Percentiles rank a stretch among this genome's conserved stretches.
These are phyloP conservation scores for Datnioides undecimradiatus DNA, from an alignment of 2,113 vertebrate genomes.

Conservation along the genomic window DNA sequence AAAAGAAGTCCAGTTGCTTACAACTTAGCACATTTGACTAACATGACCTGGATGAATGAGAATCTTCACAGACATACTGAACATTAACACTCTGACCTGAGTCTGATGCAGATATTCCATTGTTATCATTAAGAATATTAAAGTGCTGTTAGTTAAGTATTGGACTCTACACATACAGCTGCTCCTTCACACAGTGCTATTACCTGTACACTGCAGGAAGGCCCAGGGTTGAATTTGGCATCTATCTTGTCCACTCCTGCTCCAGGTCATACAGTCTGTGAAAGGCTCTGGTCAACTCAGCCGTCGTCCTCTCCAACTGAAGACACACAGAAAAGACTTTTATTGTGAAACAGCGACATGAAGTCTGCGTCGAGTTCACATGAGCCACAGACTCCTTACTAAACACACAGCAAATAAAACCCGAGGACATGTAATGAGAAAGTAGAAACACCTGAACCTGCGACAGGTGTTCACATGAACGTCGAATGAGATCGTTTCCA, in stretches of 20 bases:
- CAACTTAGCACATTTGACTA: too few relatives aligned
- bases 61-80: too few relatives aligned
- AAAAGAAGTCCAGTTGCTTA: too few relatives aligned
- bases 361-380: background rate
- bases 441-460: too few relatives aligned
- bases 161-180: background rate
- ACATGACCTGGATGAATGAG: too few relatives aligned
- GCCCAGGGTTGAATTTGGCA: background rate
- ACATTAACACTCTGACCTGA: background rate
- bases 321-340: background rate
- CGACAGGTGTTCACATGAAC: too few relatives aligned
- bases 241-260: constrained; percentile 32
- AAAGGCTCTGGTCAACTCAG: constrained; percentile 15
- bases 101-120: background rate
- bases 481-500: too few relatives aligned
- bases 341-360: background rate
- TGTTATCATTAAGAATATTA: too few relatives aligned
- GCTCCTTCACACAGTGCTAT: too few relatives aligned
- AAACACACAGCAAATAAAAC: background rate
- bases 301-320: constrained; percentile 15
- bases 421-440: background rate
- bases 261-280: constrained; percentile 16
- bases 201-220: background rate
- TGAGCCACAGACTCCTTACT: background rate
- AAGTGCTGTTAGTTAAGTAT: too few relatives aligned